Evolutionary conservation across 2,888 invertebrate genomes (phyloP), one percentile per base, ranked within the genome.

Genomic region (Limnephilus marmoratus): DNA sequence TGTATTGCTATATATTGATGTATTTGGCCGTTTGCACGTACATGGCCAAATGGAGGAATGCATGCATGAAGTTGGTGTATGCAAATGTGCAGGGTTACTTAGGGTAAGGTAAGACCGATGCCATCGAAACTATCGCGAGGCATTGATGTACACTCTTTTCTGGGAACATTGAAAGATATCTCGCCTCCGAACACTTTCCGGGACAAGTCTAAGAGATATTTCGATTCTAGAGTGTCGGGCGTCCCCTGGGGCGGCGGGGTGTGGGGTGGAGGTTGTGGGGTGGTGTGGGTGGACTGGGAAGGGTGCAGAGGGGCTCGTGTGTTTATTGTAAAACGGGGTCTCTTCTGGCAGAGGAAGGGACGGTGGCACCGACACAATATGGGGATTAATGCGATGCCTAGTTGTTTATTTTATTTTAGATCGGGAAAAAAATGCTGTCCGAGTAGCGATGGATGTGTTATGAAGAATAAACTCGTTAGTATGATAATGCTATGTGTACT

Each of bases 181-280:
- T 91, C 92, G 68, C 49, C 85, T 68, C 37, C 91, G 68, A 81
- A 89, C 80, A 90, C 85, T 83, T 82, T 37, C 90, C 81, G 90
- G 81, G 90, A 83, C 82, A 88, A 49, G 88, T 88, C 88, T 53
- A 68, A 37, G 91, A 92, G 93, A 91, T 92, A 93, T 93, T 92
- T 92, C 92, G 91, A 91, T 92, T 92, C 92, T 89, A 88, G 93
- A 93, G 92, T 92, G 93, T 93, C 92, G 90, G 85, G 49, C 90
- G 90, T 91, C 93, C 93, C 91, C 81, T 90, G 90, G 93, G 91
- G 80, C 88, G 80, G 80, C 15, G 88, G 80, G 85, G 68, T n/a
- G 90, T 81, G 90, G 5, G 68, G 68, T n/a, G 68, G 9, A 24
- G 68, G 68, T n/a, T 18, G 18, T 2, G 13, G 45, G 18, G 34